A percentile compares a stretch with the other conserved stretches of the same genome.
These are phyloP conservation scores for Euura lappo DNA, from an alignment of 1,140 invertebrate species.

Conservation along the genomic window DNA sequence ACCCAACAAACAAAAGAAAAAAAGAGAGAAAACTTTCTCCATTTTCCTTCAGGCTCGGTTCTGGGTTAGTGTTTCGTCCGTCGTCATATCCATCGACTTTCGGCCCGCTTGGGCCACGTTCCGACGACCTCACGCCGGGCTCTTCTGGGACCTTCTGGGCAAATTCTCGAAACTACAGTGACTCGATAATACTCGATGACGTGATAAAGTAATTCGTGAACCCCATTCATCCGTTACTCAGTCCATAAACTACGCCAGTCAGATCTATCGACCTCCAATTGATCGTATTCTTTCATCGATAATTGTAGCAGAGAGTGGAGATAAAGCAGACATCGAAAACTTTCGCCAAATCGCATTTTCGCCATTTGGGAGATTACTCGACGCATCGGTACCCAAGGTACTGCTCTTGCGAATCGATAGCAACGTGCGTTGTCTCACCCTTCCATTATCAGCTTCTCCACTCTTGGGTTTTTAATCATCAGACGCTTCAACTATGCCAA, in stretches of 20 bases:
- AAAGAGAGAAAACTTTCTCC: neutral
- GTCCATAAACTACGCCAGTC: too few relatives aligned
- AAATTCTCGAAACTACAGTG: slow-evolving; percentile 2
- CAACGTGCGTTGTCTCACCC: neutral
- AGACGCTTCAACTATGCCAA: neutral
- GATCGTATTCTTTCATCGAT: too few relatives aligned
- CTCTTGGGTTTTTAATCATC: neutral
- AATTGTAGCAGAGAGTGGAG: too few relatives aligned
- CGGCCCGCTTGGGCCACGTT: neutral
- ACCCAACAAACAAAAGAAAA: neutral
- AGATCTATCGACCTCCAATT: too few relatives aligned
- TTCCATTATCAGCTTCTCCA: neutral
- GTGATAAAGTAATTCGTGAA: neutral
- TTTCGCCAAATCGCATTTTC: too few relatives aligned
- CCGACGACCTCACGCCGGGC: neutral
- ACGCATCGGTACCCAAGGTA: too few relatives aligned
- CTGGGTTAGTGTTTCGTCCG: slow-evolving; percentile 5
- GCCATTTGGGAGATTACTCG: too few relatives aligned
- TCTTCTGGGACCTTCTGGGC: neutral
- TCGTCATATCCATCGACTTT: neutral
- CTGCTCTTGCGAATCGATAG: too few relatives aligned
- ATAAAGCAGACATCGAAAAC: too few relatives aligned
- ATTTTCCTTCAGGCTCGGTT: neutral
- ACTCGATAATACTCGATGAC: neutral
- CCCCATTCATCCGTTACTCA: neutral